Conservation (phyloP, 2,797 vertebrate species). For the Fringilla coelebs region DNA sequence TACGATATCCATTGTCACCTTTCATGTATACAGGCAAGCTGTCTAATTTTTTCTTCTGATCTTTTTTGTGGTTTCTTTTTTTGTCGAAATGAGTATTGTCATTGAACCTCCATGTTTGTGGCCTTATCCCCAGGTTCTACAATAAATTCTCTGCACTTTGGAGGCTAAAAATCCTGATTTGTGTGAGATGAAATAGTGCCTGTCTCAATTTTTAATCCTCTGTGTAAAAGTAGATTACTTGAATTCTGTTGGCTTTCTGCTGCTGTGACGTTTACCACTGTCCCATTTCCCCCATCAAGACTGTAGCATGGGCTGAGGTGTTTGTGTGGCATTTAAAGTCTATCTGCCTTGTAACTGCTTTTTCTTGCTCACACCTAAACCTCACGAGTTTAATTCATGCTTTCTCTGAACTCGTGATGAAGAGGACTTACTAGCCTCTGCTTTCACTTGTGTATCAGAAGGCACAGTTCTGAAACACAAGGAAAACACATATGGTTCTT, state of each 20-base stretch:
- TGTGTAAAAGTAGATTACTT: background rate
- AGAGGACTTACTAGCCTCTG: background rate
- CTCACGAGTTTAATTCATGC: background rate
- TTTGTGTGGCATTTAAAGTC: background rate
- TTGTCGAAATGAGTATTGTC: background rate
- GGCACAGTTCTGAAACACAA: background rate
- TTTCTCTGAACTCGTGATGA: background rate
- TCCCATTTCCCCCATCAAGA: rapidly evolving
- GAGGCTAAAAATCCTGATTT: background rate
- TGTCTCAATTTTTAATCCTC: background rate
- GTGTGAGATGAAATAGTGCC: background rate
- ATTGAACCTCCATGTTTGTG: background rate
- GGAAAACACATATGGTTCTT: background rate
- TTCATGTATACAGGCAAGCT: constrained; percentile 81
- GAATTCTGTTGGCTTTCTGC: background rate
- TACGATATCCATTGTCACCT: constrained; percentile 82
- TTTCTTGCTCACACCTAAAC: background rate
- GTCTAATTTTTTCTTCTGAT: background rate
- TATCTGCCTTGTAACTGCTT: background rate
- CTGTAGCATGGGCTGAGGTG: background rate
- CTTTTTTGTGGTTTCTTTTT: background rate
- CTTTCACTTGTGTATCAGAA: background rate
- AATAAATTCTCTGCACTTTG: background rate
- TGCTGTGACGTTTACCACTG: background rate
- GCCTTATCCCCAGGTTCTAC: background rate